phyloP scores from a whole-genome alignment of 2,113 vertebrate genomes.

The Tupaia chinensis region DNA sequence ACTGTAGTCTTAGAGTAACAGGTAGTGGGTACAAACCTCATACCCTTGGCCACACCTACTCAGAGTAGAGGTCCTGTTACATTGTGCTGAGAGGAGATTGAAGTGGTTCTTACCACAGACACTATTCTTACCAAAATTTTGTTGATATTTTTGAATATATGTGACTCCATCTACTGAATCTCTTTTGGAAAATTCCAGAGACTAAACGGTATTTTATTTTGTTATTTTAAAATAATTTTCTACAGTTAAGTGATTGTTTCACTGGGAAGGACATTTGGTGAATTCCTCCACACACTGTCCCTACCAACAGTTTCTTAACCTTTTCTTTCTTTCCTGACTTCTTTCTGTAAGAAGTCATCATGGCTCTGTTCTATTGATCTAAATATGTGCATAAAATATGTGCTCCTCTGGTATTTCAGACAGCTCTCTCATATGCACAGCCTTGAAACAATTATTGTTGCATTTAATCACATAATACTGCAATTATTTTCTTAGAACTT shows the following conservation, averaged over 20 bases:
- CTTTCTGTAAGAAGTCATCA: neutral
- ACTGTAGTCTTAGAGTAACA: fast-evolving
- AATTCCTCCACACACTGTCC: fast-evolving
- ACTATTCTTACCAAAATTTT: neutral
- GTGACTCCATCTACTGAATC: neutral
- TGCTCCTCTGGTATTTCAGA: neutral
- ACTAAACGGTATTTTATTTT: neutral
- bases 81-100: neutral
- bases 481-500: neutral
- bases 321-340: neutral
- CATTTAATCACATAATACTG: neutral
- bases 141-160: neutral
- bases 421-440: fast-evolving
- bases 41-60: neutral
- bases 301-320: neutral
- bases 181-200: neutral
- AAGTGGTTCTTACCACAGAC: neutral
- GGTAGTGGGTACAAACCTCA: fast-evolving
- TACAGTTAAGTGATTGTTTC: neutral
- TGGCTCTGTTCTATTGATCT: fast-evolving
- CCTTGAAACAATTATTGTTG: neutral
- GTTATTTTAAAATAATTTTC: neutral
- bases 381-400: neutral
- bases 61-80: fast-evolving
- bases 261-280: fast-evolving